Conservation (phyloP, 2,113 vertebrate species). For the Trogon melanurus region DNA sequence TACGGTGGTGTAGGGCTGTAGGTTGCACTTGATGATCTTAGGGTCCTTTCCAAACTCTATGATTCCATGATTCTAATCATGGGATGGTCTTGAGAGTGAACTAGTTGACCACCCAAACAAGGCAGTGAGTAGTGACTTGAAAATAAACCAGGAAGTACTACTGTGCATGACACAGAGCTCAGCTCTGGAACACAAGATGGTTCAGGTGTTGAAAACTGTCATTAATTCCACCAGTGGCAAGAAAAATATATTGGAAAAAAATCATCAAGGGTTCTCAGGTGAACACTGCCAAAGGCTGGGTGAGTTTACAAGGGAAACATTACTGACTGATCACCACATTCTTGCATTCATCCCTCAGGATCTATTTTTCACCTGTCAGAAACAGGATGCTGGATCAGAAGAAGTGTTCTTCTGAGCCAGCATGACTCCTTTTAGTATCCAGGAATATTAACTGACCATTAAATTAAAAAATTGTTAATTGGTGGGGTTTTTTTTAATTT, state of each 20-base stretch:
- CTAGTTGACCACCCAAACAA: background rate
- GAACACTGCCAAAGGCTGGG: background rate
- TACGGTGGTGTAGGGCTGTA: too few species aligned
- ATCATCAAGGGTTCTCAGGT: background rate
- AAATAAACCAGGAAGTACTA: background rate
- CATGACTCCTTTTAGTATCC: background rate
- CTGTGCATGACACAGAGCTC: background rate
- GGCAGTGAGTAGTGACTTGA: accelerated
- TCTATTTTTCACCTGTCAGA: background rate
- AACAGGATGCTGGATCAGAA: background rate
- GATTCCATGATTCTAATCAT: background rate
- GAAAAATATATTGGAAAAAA: background rate
- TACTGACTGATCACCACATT: background rate
- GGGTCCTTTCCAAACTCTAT: too few species aligned
- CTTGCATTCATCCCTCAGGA: background rate
- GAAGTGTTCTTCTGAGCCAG: background rate
- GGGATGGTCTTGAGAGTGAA: background rate
- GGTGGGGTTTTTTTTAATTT: background rate
- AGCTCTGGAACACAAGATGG: background rate
- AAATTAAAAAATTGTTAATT: background rate
- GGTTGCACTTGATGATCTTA: too few species aligned
- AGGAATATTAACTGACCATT: background rate
- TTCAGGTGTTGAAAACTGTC: background rate
- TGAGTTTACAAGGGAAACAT: background rate
- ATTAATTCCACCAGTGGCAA: background rate